Conservation (phyloP, 64 coral and sea anemone species). For the Orbicella faveolata region DNA sequence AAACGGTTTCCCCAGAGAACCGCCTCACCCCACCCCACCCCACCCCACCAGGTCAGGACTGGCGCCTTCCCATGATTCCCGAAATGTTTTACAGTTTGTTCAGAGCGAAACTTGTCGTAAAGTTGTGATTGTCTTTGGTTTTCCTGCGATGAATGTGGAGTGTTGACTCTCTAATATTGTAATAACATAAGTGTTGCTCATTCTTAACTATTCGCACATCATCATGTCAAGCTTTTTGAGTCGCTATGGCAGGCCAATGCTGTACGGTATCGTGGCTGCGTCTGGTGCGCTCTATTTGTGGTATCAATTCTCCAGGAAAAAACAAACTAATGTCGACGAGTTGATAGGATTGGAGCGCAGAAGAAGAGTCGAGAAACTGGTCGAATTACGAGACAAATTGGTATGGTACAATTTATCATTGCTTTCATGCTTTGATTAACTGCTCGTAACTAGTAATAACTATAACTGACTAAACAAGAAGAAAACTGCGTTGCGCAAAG, state of each 20-base stretch:
- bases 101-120: no score
- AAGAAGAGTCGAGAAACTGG: conserved; percentile 68
- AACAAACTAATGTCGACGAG: conserved; percentile 5
- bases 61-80: no score
- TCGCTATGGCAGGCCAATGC: neutral
- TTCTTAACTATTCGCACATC: neutral
- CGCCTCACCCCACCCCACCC: no score
- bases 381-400: conserved; percentile 73
- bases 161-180: neutral
- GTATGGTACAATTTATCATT: conserved; percentile 19
- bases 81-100: no score
- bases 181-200: neutral
- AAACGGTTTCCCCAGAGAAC: no score
- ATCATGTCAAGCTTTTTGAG: conserved; percentile 10
- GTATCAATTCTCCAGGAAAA: conserved; percentile 27
- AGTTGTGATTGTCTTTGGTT: neutral
- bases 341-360: neutral
- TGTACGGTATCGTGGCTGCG: neutral
- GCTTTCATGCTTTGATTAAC: neutral
- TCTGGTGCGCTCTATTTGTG: conserved; percentile 19
- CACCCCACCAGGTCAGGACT: no score
- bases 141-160: neutral
- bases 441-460: no score
- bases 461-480: no score
- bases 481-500: no score